These are phyloP conservation scores for Drosophila seguyi DNA, from an alignment of 1,140 invertebrate species.

Conservation along the genomic window DNA sequence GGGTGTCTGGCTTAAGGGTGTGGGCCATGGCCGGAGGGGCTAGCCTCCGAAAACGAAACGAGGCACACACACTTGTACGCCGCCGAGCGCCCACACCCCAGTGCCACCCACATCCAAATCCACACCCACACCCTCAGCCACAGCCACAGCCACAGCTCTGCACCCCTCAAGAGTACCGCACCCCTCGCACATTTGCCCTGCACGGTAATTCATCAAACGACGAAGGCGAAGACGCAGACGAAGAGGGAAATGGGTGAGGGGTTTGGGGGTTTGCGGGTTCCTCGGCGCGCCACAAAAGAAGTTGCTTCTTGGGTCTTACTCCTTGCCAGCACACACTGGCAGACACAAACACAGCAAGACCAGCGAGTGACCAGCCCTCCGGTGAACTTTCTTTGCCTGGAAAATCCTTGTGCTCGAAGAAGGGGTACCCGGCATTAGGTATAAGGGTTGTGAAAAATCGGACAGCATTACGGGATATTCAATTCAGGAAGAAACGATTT, in stretches of 20 bases:
- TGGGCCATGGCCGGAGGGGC: conserved; percentile 22
- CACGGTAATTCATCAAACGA: conserved; percentile 83
- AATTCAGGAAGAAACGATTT: conserved; percentile 12
- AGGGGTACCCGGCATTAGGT: conserved; percentile 15
- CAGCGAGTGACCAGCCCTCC: conserved; percentile 68
- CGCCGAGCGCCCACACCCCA: conserved; percentile 8
- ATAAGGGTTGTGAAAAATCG: conserved; percentile 14
- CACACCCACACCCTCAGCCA: neutral
- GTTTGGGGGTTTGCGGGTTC: conserved; percentile 27
- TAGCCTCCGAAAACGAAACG: conserved; percentile 72
- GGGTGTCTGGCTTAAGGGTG: conserved; percentile 57
- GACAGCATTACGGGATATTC: neutral
- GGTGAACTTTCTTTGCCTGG: conserved; percentile 45
- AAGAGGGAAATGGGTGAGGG: conserved; percentile 14
- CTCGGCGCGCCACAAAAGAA: conserved; percentile 78
- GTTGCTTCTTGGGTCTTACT: conserved; percentile 73
- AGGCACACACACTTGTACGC: conserved; percentile 36
- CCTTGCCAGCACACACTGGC: conserved; percentile 9
- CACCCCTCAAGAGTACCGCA: conserved; percentile 52
- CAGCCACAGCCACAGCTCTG: conserved; percentile 13
- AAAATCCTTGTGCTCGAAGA: neutral
- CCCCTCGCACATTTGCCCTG: conserved; percentile 67
- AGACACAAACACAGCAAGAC: conserved; percentile 45
- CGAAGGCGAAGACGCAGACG: conserved; percentile 59
- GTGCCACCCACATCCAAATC: conserved; percentile 4